Evolutionary conservation across 1,140 invertebrate species (phyloP).

Genomic region (Liolophura sinensis): DNA sequence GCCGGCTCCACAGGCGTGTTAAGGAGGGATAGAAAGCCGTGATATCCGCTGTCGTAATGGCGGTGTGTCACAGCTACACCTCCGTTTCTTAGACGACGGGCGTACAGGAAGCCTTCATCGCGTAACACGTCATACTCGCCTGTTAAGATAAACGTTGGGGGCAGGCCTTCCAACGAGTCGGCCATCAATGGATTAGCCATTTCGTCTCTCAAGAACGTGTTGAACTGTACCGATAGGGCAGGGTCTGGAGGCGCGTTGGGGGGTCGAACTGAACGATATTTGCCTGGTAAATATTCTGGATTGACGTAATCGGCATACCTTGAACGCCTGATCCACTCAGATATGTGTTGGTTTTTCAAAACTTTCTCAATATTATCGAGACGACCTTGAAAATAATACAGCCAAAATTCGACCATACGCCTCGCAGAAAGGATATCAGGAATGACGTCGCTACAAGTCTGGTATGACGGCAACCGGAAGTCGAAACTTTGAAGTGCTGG

Average conservation of each 20-base stretch:
- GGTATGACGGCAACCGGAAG: slow-evolving; percentile 42
- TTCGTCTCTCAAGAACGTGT: too few relatives aligned
- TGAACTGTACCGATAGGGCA: too few relatives aligned
- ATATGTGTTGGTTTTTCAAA: slow-evolving; percentile 36
- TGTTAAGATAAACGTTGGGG: slow-evolving; percentile 36
- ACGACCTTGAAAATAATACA: slow-evolving; percentile 29
- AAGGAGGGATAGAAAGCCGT: too few relatives aligned
- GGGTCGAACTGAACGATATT: too few relatives aligned
- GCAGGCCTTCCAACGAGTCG: slow-evolving; percentile 26
- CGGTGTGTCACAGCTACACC: slow-evolving; percentile 25
- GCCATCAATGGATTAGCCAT: slow-evolving; percentile 42
- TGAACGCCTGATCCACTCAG: slow-evolving; percentile 32
- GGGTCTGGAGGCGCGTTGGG: too few relatives aligned
- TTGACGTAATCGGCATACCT: slow-evolving; percentile 28
- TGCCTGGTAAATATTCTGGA: slow-evolving; percentile 19
- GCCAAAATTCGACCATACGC: slow-evolving; percentile 33
- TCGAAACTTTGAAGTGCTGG: slow-evolving; percentile 40
- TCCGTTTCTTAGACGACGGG: slow-evolving; percentile 28
- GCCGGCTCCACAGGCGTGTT: too few relatives aligned
- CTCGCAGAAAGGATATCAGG: slow-evolving; percentile 35
- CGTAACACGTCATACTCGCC: slow-evolving; percentile 44
- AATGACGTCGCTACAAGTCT: slow-evolving; percentile 29
- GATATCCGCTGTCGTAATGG: too few relatives aligned
- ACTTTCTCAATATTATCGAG: slow-evolving; percentile 30
- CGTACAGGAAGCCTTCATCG: slow-evolving; percentile 42